A percentile compares a stretch with the other conserved stretches of the same genome.
These are phyloP conservation scores for Drosophila persimilis DNA, from an alignment of 1,140 invertebrate species.

Conservation along the genomic window DNA sequence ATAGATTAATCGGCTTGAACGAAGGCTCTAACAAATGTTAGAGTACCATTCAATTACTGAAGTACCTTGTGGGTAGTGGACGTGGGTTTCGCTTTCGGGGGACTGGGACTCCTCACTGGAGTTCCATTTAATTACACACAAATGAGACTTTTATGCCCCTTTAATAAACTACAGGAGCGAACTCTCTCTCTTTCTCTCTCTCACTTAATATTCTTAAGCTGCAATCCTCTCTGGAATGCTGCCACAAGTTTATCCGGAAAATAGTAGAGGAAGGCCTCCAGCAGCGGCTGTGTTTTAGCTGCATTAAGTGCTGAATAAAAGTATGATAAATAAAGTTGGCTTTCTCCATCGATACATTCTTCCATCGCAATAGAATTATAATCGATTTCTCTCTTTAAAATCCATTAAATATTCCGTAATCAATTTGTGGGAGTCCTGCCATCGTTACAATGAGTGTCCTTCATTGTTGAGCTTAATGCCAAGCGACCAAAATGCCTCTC, in stretches of 20 bases:
- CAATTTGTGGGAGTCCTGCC: too few relatives aligned
- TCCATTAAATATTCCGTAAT: too few relatives aligned
- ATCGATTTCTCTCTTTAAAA: too few relatives aligned
- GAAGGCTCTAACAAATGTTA: too few relatives aligned
- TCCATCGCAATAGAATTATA: too few relatives aligned
- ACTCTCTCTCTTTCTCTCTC: slow-evolving; percentile 19
- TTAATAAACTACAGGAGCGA: slow-evolving; percentile 74
- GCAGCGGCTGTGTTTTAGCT: too few relatives aligned
- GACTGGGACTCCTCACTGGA: not conserved
- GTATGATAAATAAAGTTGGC: too few relatives aligned
- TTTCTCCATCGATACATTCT: too few relatives aligned
- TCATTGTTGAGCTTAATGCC: slow-evolving; percentile 53
- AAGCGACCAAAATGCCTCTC: slow-evolving; percentile 20
- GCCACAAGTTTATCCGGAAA: slow-evolving; percentile 34
- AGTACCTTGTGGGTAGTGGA: not conserved
- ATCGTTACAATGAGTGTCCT: slow-evolving; percentile 16
- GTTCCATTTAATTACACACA: slow-evolving; percentile 69
- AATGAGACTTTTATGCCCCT: slow-evolving; percentile 82
- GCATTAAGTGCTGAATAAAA: too few relatives aligned
- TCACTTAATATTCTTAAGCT: slow-evolving; percentile 19
- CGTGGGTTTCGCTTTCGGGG: slow-evolving; percentile 14
- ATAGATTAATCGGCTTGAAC: too few relatives aligned
- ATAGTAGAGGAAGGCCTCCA: too few relatives aligned
- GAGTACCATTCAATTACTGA: slow-evolving; percentile 21
- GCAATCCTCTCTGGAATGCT: slow-evolving; percentile 30